phyloP scores from a whole-genome alignment of 2,113 vertebrate species.

The Platysternon megacephalum region DNA sequence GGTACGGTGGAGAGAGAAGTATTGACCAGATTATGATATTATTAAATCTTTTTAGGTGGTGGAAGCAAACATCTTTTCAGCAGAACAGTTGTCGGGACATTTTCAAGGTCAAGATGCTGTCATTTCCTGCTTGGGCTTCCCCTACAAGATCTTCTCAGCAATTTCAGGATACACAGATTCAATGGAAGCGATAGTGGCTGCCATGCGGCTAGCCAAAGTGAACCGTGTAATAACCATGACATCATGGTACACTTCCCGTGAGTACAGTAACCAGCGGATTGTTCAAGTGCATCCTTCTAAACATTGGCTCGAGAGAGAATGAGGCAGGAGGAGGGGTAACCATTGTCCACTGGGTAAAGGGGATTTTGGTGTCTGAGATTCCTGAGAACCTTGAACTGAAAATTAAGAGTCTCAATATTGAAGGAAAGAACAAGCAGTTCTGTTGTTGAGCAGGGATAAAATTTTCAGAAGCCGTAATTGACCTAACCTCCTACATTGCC shows the following conservation, averaged over 20 bases:
- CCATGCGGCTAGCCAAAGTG: slow-evolving; percentile 78
- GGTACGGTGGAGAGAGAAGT: not conserved
- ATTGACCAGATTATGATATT: not conserved
- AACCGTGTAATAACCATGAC: slow-evolving; percentile 82
- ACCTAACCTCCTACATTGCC: not conserved
- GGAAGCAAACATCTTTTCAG: slow-evolving; percentile 79
- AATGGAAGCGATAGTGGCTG: slow-evolving; percentile 68
- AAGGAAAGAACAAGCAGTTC: not conserved
- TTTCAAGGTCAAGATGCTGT: slow-evolving; percentile 81
- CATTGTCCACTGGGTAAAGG: not conserved
- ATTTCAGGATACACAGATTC: slow-evolving; percentile 81
- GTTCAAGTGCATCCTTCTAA: not conserved
- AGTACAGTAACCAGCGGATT: slow-evolving; percentile 38
- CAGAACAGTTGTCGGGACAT: slow-evolving; percentile 73
- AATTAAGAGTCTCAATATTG: not conserved
- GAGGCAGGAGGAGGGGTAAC: not conserved
- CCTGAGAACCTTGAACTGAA: not conserved
- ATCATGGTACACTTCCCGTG: slow-evolving; percentile 85
- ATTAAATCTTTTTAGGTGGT: slow-evolving; percentile 58
- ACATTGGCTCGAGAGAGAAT: not conserved
- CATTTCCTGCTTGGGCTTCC: slow-evolving; percentile 85
- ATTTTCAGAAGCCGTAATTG: not conserved
- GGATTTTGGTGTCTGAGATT: not conserved
- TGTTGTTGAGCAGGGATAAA: not conserved
- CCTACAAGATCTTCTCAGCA: slow-evolving; percentile 65